phyloP scores from a whole-genome alignment of 2,888 invertebrate genomes.

The Acanthopleura granulata region DNA sequence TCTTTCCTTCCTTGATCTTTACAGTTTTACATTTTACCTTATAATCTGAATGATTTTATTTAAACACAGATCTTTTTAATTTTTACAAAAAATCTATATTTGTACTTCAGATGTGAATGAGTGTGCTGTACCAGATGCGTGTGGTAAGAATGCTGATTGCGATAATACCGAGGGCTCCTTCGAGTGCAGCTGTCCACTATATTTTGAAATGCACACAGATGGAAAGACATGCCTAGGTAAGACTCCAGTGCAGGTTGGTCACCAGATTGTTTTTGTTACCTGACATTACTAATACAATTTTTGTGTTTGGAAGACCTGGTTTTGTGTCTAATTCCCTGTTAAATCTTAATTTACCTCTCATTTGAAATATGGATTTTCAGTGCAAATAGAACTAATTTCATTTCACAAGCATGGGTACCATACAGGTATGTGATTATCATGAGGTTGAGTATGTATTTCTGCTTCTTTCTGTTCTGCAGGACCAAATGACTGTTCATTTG shows the following conservation, averaged over 20 bases:
- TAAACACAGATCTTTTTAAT: no score
- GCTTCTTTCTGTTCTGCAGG: neutral
- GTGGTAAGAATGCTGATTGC: conserved; percentile 19
- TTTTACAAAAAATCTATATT: neutral
- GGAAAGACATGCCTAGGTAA: conserved; percentile 11
- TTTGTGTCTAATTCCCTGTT: neutral
- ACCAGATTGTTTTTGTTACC: no score
- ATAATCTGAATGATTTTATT: no score
- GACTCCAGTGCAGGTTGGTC: neutral
- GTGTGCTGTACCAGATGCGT: conserved; percentile 16
- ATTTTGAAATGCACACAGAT: conserved; percentile 14
- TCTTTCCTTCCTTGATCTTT: no score
- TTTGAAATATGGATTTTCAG: neutral
- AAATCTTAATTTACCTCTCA: neutral
- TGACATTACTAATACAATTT: no score
- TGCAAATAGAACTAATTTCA: no score
- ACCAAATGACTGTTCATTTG: conserved; percentile 3
- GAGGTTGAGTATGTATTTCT: neutral
- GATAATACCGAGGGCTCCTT: conserved; percentile 17
- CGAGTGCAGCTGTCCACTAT: neutral
- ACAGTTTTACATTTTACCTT: no score
- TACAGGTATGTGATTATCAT: no score
- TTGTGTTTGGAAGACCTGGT: no score
- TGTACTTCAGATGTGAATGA: conserved; percentile 20
- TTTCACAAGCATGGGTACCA: no score